Percentiles rank a stretch among this genome's conserved stretches.
Conservation (phyloP, 2,888 invertebrate species). For the Cephus runcator region DNA sequence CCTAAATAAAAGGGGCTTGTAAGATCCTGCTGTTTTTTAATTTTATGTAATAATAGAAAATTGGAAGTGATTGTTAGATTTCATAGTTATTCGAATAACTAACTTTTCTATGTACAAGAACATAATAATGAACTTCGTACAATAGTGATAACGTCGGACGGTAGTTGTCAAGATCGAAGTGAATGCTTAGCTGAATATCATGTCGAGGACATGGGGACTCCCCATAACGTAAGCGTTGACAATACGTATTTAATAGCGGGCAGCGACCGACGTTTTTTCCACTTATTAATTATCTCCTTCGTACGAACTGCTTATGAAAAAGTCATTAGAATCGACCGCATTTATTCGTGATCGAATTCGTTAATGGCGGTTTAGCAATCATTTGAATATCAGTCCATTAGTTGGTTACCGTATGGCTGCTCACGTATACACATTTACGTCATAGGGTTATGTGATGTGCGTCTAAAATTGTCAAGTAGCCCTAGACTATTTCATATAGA, state of each 20-base stretch:
- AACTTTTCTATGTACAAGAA: background rate
- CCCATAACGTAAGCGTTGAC: background rate
- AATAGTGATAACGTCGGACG: background rate
- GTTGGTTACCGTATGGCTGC: constrained; percentile 12
- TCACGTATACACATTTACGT: constrained; percentile 15
- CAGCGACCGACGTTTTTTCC: constrained; percentile 21
- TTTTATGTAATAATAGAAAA: background rate
- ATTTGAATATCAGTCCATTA: background rate
- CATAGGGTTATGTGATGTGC: constrained; percentile 41
- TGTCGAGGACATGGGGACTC: background rate
- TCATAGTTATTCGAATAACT: background rate
- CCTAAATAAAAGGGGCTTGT: background rate
- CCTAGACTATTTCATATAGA: constrained; percentile 31
- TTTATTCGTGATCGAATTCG: background rate
- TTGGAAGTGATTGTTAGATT: background rate
- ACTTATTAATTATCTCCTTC: constrained; percentile 10
- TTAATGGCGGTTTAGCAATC: background rate
- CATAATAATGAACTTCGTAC: background rate
- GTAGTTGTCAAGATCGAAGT: background rate
- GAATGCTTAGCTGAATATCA: background rate
- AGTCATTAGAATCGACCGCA: constrained; percentile 2
- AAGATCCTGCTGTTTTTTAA: background rate
- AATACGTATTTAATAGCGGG: background rate
- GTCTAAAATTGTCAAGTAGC: constrained; percentile 53
- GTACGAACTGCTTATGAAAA: constrained; percentile 25